phyloP scores from a whole-genome alignment of 2,113 vertebrate genomes.

The Stomatorhinus ivindoensis region DNA sequence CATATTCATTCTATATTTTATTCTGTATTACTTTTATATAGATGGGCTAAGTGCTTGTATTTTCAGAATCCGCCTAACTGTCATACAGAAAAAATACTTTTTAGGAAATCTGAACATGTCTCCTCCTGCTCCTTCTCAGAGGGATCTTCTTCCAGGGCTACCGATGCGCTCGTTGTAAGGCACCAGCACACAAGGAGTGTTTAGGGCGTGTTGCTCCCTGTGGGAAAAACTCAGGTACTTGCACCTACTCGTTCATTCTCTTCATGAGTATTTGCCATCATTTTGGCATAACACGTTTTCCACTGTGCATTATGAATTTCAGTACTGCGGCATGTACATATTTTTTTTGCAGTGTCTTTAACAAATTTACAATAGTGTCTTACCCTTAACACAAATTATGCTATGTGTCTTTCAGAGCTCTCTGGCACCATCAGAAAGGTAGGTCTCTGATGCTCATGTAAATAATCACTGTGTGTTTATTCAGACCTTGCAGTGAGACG shows the following conservation, averaged over 20 bases:
- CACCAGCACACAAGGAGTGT: slow-evolving; percentile 87
- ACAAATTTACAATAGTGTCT: slow-evolving; percentile 30
- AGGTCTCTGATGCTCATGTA: not conserved
- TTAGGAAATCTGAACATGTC: not conserved
- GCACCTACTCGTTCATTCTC: not conserved
- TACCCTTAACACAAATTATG: not conserved
- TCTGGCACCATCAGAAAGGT: slow-evolving; percentile 44
- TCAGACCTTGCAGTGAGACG: not conserved
- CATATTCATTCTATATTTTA: not conserved
- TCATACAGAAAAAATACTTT: not conserved
- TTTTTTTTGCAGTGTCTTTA: slow-evolving; percentile 16
- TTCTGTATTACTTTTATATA: not conserved
- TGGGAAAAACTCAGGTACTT: slow-evolving; percentile 66
- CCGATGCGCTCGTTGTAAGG: slow-evolving; percentile 75
- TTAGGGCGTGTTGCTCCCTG: slow-evolving; percentile 74
- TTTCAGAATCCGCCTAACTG: not conserved
- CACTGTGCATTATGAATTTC: not conserved
- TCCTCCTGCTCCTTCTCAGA: slow-evolving; percentile 44
- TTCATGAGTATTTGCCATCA: not conserved
- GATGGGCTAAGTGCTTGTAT: not conserved
- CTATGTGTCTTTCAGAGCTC: slow-evolving; percentile 42
- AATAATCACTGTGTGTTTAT: not conserved
- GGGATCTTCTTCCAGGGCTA: slow-evolving; percentile 91
- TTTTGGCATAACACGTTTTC: not conserved
- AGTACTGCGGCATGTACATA: not conserved